Evolutionary conservation across 2,113 vertebrate genomes (phyloP).

Genomic region (Colaptes auratus): DNA sequence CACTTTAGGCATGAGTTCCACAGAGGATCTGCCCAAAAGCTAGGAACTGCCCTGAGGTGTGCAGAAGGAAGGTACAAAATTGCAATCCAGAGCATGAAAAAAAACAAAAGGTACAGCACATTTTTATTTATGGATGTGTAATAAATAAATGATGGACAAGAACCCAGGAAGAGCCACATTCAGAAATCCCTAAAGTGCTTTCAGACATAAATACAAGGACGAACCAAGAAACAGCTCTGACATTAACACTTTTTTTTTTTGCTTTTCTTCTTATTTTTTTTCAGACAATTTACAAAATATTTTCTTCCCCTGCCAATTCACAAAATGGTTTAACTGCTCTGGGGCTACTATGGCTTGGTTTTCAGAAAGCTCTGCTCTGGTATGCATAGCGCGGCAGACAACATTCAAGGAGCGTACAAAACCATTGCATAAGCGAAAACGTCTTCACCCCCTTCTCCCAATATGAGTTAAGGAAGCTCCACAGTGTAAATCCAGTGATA

Average conservation of each 20-base stretch:
- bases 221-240: slow-evolving; percentile 33
- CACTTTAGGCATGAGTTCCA: neutral
- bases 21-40: neutral
- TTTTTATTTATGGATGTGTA: slow-evolving; percentile 75
- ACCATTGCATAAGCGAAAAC: slow-evolving; percentile 51
- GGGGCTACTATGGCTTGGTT: slow-evolving; percentile 54
- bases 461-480: slow-evolving; percentile 7
- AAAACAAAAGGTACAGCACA: slow-evolving; percentile 57
- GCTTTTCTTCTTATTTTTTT: neutral
- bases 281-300: slow-evolving; percentile 62
- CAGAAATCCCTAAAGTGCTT: slow-evolving; percentile 72
- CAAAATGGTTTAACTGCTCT: slow-evolving; percentile 34
- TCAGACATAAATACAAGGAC: slow-evolving; percentile 69
- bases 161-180: slow-evolving; percentile 66
- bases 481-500: slow-evolving; percentile 56
- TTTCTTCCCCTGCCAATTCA: slow-evolving; percentile 19
- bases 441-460: neutral
- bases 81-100: neutral
- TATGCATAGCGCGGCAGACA: slow-evolving; percentile 33
- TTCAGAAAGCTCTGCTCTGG: slow-evolving; percentile 31
- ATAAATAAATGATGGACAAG: slow-evolving; percentile 74
- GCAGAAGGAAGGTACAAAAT: neutral
- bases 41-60: fast-evolving
- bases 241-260: neutral
- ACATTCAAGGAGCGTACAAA: slow-evolving; percentile 56